Conservation (phyloP, 2,888 invertebrate species). For the Drosophila barbarae region DNA sequence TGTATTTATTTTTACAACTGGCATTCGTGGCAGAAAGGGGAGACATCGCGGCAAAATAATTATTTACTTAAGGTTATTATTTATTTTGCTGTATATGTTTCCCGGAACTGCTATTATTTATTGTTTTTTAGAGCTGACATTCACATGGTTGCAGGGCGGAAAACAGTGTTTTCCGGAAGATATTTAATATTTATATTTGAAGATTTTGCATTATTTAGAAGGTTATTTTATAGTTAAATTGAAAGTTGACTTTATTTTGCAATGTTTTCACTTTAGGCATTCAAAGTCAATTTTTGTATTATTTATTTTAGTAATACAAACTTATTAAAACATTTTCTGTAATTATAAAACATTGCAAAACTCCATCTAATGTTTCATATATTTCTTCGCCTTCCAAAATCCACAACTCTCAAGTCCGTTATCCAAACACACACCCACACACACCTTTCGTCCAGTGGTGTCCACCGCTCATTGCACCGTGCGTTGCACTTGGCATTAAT, state of each 20-base stretch:
- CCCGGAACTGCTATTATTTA: slow-evolving; percentile 24
- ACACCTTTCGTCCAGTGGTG: slow-evolving; percentile 59
- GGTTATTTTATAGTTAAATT: not conserved
- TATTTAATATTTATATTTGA: not conserved
- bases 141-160: slow-evolving; percentile 4
- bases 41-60: slow-evolving; percentile 19
- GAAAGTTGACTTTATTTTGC: not conserved
- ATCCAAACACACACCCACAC: slow-evolving; percentile 24
- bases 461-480: slow-evolving; percentile 41
- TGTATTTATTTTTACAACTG: slow-evolving; percentile 23
- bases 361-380: not conserved
- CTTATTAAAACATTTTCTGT: too few relatives aligned
- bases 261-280: not conserved
- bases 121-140: not conserved
- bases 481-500: slow-evolving; percentile 41
- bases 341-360: slow-evolving; percentile 2
- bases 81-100: slow-evolving; percentile 27
- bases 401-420: slow-evolving; percentile 20
- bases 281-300: too few relatives aligned
- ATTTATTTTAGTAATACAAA: too few relatives aligned
- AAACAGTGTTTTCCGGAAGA: slow-evolving; percentile 38
- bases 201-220: not conserved
- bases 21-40: slow-evolving; percentile 14
- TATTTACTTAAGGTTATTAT: slow-evolving; percentile 1
- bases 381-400: not conserved